Base-by-base conservation (phyloP, 2,888 invertebrate species). In the Pyrgus malvae region DNA sequence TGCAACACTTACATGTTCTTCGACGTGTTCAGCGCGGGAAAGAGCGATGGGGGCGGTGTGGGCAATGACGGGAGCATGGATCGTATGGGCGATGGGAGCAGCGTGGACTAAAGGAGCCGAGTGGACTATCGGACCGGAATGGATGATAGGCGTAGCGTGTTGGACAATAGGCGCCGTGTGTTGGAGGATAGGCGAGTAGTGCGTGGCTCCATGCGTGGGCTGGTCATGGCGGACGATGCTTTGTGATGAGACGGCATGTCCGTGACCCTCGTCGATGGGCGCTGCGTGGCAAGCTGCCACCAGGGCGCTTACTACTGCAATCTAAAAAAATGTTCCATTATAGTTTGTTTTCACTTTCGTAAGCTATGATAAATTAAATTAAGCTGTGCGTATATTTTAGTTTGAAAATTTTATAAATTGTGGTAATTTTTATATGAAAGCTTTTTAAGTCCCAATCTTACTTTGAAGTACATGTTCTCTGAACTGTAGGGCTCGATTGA, bases 281-380 rank as follows among this genome's bases (percentile, higher is more conserved):
- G 82, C 91, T 1, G 89, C 91, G 55, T 86, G 86, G 71, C 90
- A 90, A 21, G 76, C 65, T 1, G 90, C 91, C 65, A 91, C 70
- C 29, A 92, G 57, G 42, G 78, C 74, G 66, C 81, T 77, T 63
- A 92, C 59, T 35, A 85, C 66, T 60, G 82, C 63, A 48, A 91
- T 73, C 92, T 92, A 76, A 25, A 55, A 37, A 42, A 35, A 5
- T 21, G 8, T 9, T 19, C 12, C 14, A 5, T 55, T 19, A 19
- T n/a, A 2, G 9, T 2, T 27, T 27, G 9, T 27, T 27, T 3
- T 9, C 9, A 27, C 7, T 27, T 33, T 33, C n/a, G 33, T 33
- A 33, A 33, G 14, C 7, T 27, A 5, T 27, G 27, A 27, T 27
- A 27, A 8, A 27, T 27, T 27, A 5, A 9, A 27, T n/a, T n/a